A percentile compares a stretch with the other conserved stretches of the same genome.
Conservation (phyloP, 1,140 invertebrate genomes). For the Drosophila repletoides region DNA sequence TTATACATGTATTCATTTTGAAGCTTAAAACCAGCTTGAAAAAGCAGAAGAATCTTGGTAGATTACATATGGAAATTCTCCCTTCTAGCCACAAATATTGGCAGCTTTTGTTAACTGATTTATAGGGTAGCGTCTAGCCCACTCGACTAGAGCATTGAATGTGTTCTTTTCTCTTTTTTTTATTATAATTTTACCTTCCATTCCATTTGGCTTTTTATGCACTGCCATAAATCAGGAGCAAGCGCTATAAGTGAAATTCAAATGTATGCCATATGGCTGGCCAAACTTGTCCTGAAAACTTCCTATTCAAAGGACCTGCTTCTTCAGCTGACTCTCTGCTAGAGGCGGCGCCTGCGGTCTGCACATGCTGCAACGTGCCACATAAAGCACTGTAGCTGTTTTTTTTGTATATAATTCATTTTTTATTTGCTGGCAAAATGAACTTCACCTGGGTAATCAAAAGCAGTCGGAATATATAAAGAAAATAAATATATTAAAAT, state of each 20-base stretch:
- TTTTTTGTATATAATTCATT: constrained; percentile 41
- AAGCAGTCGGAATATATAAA: constrained; percentile 10
- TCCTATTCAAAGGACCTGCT: constrained; percentile 4
- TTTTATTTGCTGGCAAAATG: constrained; percentile 40
- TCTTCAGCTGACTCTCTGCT: constrained; percentile 14
- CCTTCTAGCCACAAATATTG: too few relatives aligned
- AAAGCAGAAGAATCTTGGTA: too few relatives aligned
- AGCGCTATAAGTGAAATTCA: constrained; percentile 25
- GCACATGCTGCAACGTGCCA: constrained; percentile 25
- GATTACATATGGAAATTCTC: too few relatives aligned
- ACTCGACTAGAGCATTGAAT: too few relatives aligned
- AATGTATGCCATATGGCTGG: constrained; percentile 40
- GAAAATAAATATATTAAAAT: constrained; percentile 36
- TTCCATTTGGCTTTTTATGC: constrained; percentile 21
- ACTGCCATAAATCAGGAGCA: constrained; percentile 41
- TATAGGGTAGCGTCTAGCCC: neutral
- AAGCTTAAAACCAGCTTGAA: too few relatives aligned
- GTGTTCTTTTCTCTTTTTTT: constrained; percentile 1
- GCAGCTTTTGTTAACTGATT: neutral
- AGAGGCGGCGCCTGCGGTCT: constrained; percentile 10
- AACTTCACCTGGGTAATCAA: constrained; percentile 35
- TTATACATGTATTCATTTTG: too few relatives aligned
- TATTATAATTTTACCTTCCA: constrained; percentile 20
- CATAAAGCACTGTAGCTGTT: constrained; percentile 25
- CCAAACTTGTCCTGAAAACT: constrained; percentile 27